Conservation (phyloP, 2,888 invertebrate genomes). For the Dicranocentrus wangi region DNA sequence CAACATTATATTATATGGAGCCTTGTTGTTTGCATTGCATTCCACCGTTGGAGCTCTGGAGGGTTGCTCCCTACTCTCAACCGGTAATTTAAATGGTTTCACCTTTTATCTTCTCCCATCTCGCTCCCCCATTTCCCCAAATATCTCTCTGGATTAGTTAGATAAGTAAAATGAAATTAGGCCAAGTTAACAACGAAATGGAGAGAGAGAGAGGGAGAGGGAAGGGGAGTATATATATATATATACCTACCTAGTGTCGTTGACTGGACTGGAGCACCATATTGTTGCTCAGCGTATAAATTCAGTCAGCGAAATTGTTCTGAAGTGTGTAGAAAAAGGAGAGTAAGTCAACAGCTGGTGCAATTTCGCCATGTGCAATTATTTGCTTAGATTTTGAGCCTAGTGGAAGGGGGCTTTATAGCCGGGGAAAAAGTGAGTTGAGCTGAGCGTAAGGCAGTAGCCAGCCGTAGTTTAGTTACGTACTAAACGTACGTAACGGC, state of each 20-base stretch:
- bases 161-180: constrained; percentile 58
- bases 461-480: too few relatives aligned
- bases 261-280: too few relatives aligned
- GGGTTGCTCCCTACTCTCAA: too few relatives aligned
- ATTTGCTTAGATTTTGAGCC: constrained; percentile 52
- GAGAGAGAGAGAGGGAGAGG: constrained; percentile 6
- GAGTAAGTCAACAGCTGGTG: constrained; percentile 37
- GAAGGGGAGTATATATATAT: background rate
- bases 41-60: too few relatives aligned
- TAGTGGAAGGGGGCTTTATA: background rate
- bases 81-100: constrained; percentile 44
- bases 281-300: too few relatives aligned
- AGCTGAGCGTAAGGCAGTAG: too few relatives aligned
- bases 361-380: constrained; percentile 34
- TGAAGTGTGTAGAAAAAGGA: constrained; percentile 1
- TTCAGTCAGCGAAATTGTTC: too few relatives aligned
- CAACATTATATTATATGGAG: too few relatives aligned
- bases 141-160: constrained; percentile 31
- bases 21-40: background rate
- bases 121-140: constrained; percentile 31
- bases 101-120: constrained; percentile 51
- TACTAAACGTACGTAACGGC: background rate
- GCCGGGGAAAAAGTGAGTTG: too few relatives aligned
- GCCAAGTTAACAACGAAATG: constrained; percentile 37
- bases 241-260: background rate